A percentile compares a stretch with the other conserved stretches of the same genome.
Evolutionary conservation across 2,888 invertebrate species (phyloP).

Genomic region (Seira ritae): DNA sequence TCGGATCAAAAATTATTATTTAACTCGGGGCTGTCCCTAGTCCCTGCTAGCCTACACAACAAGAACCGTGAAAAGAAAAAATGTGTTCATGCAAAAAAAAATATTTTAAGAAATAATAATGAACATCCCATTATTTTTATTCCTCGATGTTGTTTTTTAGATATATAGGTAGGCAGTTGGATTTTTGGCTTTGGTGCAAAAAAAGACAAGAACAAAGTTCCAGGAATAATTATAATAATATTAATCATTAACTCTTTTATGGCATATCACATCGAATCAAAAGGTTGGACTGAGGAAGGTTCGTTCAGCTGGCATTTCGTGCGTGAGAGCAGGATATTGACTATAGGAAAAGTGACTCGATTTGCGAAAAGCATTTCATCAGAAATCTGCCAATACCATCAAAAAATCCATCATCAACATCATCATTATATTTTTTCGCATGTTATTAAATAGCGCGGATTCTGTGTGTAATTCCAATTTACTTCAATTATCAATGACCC

Average conservation of each 20-base stretch:
- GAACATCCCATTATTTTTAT: slow-evolving; percentile 43
- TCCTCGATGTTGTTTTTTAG: no score
- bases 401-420: slow-evolving; percentile 36
- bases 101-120: slow-evolving; percentile 33
- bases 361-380: slow-evolving; percentile 43
- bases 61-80: slow-evolving; percentile 29
- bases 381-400: slow-evolving; percentile 55
- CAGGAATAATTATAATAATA: slow-evolving; percentile 53
- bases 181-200: slow-evolving; percentile 34
- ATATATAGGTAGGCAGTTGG: background rate
- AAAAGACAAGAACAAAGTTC: slow-evolving; percentile 34
- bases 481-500: slow-evolving; percentile 35
- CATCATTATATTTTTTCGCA: slow-evolving; percentile 29
- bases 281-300: no score
- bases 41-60: slow-evolving; percentile 19
- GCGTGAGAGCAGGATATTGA: slow-evolving; percentile 3
- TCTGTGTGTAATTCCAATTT: slow-evolving; percentile 13
- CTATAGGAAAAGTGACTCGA: background rate
- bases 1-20: slow-evolving; percentile 35
- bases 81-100: background rate
- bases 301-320: no score
- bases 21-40: slow-evolving; percentile 57
- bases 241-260: background rate
- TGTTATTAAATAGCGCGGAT: slow-evolving; percentile 17
- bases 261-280: background rate